phyloP scores from a whole-genome alignment of 2,113 vertebrate genomes.

The Ammospiza caudacuta region DNA sequence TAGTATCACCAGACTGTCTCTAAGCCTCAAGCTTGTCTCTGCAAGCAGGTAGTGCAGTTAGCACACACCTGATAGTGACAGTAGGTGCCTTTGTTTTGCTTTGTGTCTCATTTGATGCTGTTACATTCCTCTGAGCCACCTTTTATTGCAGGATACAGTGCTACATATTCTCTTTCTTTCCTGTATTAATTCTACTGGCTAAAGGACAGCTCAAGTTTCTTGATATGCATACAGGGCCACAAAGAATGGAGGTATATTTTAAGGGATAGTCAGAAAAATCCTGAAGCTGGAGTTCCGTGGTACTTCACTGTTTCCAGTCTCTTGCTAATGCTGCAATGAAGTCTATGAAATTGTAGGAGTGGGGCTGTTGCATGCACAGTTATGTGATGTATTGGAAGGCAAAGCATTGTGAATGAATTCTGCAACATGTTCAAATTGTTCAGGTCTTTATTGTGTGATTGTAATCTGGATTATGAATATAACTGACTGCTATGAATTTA shows the following conservation, averaged over 20 bases:
- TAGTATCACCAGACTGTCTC: not conserved
- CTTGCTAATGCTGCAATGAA: not conserved
- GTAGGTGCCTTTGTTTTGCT: not conserved
- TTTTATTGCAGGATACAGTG: not conserved
- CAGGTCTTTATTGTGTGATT: not conserved
- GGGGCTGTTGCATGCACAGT: not conserved
- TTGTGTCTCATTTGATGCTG: not conserved
- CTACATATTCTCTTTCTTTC: not conserved
- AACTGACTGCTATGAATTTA: not conserved
- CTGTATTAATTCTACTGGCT: not conserved
- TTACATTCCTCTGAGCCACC: not conserved
- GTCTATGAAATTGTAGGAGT: not conserved
- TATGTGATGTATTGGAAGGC: not conserved
- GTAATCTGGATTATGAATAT: not conserved
- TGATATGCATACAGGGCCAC: not conserved
- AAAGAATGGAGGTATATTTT: not conserved
- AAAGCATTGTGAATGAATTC: not conserved
- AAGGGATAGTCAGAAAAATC: not conserved
- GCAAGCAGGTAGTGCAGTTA: not conserved
- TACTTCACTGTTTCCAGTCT: not conserved
- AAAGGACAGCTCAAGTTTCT: not conserved
- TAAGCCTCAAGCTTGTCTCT: not conserved
- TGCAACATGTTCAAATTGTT: not conserved
- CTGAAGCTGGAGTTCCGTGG: not conserved
- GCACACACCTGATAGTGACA: not conserved